Percentiles rank a stretch among this genome's conserved stretches.
Evolutionary conservation across 2,888 invertebrate species (phyloP).

Genomic region (Lagria hirta): DNA sequence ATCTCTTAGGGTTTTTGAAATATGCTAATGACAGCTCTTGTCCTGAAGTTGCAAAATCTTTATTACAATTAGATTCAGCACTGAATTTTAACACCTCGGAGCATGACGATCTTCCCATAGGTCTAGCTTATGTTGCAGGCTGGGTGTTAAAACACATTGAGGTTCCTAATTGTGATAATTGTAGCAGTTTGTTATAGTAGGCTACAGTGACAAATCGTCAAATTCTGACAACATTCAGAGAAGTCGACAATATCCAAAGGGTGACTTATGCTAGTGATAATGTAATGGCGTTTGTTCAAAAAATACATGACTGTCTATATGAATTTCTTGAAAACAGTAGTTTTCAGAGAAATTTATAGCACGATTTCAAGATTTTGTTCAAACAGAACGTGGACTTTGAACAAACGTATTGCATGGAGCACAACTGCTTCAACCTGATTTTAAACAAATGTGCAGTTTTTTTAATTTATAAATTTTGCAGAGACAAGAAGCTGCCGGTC

Average conservation of each 20-base stretch:
- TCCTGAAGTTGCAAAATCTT: too few relatives aligned
- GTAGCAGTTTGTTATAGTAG: not conserved
- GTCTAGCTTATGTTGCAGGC: conserved; percentile 8
- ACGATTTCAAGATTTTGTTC: too few relatives aligned
- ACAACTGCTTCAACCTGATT: too few relatives aligned
- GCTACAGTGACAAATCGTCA: conserved; percentile 3
- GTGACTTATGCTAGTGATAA: conserved; percentile 6
- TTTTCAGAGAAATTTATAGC: too few relatives aligned
- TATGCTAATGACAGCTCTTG: not conserved
- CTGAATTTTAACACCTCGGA: conserved; percentile 1
- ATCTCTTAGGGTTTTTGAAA: conserved; percentile 4
- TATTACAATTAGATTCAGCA: not conserved
- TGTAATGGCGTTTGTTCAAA: too few relatives aligned
- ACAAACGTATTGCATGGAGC: too few relatives aligned
- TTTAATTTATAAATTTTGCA: too few relatives aligned
- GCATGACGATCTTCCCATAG: conserved; percentile 2
- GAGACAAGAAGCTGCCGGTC: too few relatives aligned
- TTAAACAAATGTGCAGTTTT: too few relatives aligned
- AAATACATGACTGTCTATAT: too few relatives aligned
- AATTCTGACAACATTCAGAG: conserved; percentile 1
- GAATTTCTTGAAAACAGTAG: too few relatives aligned
- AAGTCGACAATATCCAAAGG: conserved; percentile 3
- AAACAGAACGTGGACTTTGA: too few relatives aligned
- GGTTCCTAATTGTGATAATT: conserved; percentile 7
- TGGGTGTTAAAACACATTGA: conserved; percentile 5